Evolutionary conservation across 2,113 vertebrate genomes (phyloP).

Genomic region (Lucifuga dentata): DNA sequence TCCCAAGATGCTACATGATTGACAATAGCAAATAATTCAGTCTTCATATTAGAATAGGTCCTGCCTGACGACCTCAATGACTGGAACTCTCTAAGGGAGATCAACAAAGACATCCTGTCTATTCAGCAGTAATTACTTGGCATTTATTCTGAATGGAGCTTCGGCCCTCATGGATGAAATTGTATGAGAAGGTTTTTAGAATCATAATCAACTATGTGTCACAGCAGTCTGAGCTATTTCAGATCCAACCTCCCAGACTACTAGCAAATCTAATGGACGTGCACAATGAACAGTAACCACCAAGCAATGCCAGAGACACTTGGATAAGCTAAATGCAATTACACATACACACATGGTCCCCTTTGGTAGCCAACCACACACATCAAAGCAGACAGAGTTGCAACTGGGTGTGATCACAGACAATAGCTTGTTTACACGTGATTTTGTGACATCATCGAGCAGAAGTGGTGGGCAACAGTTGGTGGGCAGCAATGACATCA

Average conservation of each 20-base stretch:
- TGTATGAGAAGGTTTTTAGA: constrained; percentile 31
- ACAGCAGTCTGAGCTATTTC: constrained; percentile 12
- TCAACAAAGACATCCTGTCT: constrained; percentile 17
- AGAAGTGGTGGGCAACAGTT: too few relatives aligned
- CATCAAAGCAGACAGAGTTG: not conserved
- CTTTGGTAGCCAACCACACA: not conserved
- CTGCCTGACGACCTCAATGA: constrained; percentile 28
- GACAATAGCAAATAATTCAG: constrained; percentile 41
- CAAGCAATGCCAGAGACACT: not conserved
- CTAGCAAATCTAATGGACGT: constrained; percentile 7
- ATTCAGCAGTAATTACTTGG: constrained; percentile 40
- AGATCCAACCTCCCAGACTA: constrained; percentile 7
- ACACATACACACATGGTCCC: not conserved
- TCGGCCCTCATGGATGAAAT: constrained; percentile 7
- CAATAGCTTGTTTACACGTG: too few relatives aligned
- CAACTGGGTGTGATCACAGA: not conserved
- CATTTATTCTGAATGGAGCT: constrained; percentile 31
- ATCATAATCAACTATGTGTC: constrained; percentile 42
- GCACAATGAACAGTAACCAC: constrained; percentile 27
- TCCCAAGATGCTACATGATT: constrained; percentile 20
- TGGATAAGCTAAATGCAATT: constrained; percentile 2
- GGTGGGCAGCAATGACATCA: too few relatives aligned
- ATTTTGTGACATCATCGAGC: too few relatives aligned
- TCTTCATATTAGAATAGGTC: constrained; percentile 21
- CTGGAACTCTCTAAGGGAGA: constrained; percentile 13